These are phyloP conservation scores for human (Homo sapiens) DNA, from an alignment of 2,113 vertebrate genomes.

Conservation along the genomic window GRCh38 chr2:225918001-225918500, in stretches of 20 bases:
- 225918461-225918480: not conserved
- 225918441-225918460: not conserved
- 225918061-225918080: not conserved
- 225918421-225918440: not conserved
- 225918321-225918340: not conserved
- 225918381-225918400: not conserved
- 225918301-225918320: not conserved
- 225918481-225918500: not conserved
- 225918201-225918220: not conserved
- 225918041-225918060: not conserved
- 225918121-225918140: not conserved
- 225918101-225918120: too few species aligned
- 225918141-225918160: not conserved
- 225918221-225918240: not conserved
- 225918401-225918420: not conserved
- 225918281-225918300: not conserved
- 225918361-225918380: not conserved
- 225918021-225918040: rapidly evolving
- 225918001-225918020: not conserved
- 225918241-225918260: not conserved
- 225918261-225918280: not conserved
- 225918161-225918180: not conserved
- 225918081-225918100: not conserved
- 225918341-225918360: not conserved
- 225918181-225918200: not conserved